Evolutionary conservation across 2,797 vertebrate genomes (phyloP).

Genomic region (Buphagus erythrorhynchus): DNA sequence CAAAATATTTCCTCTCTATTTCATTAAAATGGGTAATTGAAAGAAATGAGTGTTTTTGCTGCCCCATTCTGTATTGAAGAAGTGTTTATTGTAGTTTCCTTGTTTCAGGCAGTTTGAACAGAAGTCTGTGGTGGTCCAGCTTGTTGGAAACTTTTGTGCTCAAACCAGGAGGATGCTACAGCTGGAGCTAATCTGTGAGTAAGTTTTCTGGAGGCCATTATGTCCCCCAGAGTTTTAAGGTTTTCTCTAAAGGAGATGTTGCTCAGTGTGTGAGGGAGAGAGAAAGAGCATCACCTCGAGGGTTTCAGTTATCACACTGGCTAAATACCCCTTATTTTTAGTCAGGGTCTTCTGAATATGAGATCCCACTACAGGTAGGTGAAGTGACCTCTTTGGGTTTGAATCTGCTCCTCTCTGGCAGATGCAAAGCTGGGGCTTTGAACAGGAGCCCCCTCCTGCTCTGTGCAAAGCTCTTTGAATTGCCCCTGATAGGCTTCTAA

Average conservation of each 20-base stretch:
- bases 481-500: slow-evolving; percentile 58
- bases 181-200: not conserved
- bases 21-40: not conserved
- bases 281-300: slow-evolving; percentile 36
- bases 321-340: slow-evolving; percentile 65
- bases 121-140: not conserved
- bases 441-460: slow-evolving; percentile 63
- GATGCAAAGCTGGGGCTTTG: slow-evolving; percentile 56
- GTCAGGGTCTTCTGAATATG: slow-evolving; percentile 52
- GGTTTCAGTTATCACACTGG: not conserved
- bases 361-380: slow-evolving; percentile 58
- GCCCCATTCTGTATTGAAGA: not conserved
- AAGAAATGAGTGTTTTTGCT: not conserved
- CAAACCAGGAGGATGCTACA: not conserved
- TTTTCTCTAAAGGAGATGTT: not conserved
- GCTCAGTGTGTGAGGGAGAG: not conserved
- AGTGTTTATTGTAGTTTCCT: not conserved
- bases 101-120: not conserved
- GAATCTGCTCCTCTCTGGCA: slow-evolving; percentile 51
- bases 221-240: not conserved
- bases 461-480: slow-evolving; percentile 67
- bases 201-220: slow-evolving; percentile 25
- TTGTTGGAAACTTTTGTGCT: not conserved
- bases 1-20: not conserved
- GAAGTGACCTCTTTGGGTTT: slow-evolving; percentile 62